These are phyloP conservation scores for Magallana gigas DNA, from an alignment of 1,140 invertebrate genomes.

Conservation along the genomic window DNA sequence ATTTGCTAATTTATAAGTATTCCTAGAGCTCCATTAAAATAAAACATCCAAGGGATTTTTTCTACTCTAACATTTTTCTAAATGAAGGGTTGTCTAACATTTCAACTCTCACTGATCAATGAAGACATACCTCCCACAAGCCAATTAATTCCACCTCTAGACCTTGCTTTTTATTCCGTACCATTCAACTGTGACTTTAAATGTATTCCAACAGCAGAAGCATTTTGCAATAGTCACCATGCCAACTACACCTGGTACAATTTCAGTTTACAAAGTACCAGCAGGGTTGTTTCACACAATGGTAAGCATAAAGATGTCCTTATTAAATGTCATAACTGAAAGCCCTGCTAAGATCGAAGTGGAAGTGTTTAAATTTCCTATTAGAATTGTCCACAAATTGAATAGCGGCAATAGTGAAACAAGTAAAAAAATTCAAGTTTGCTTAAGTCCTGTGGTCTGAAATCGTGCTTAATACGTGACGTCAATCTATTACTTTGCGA, in stretches of 20 bases:
- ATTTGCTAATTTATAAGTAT: too few relatives aligned
- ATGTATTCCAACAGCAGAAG: constrained; percentile 1
- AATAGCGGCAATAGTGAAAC: constrained; percentile 8
- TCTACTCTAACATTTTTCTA: too few relatives aligned
- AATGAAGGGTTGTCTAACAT: too few relatives aligned
- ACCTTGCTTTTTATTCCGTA: background rate
- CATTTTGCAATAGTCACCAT: constrained; percentile 30
- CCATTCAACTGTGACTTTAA: constrained; percentile 2
- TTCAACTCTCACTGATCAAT: too few relatives aligned
- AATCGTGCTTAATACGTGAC: background rate
- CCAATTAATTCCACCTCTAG: background rate
- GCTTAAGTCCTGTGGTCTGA: constrained; percentile 29
- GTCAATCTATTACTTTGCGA: constrained; percentile 13
- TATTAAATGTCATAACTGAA: constrained; percentile 2
- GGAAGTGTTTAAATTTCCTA: constrained; percentile 2
- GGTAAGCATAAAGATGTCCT: background rate
- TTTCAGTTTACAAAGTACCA: background rate
- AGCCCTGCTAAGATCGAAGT: background rate
- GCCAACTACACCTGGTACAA: background rate
- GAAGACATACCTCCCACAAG: background rate
- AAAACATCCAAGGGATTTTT: too few relatives aligned
- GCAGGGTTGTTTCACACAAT: constrained; percentile 17
- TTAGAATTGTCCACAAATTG: constrained; percentile 8
- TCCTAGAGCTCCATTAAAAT: too few relatives aligned
- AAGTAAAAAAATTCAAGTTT: constrained; percentile 24